Percentiles rank a stretch among this genome's conserved stretches.
Evolutionary conservation across 2,797 vertebrate species (phyloP).

Genomic region (Poeciliopsis presidionis): DNA sequence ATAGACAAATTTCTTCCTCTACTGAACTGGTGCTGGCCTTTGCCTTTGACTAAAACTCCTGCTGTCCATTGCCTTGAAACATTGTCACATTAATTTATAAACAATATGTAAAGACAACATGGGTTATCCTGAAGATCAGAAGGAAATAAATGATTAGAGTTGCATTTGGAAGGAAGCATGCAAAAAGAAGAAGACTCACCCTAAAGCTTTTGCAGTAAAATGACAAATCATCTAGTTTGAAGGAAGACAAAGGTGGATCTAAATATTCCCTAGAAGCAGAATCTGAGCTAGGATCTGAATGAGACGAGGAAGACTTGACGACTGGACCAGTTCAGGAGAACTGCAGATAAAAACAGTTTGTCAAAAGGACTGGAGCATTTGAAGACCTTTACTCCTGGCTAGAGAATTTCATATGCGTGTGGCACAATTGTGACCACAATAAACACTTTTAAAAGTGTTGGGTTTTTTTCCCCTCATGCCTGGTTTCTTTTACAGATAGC

Average conservation of each 20-base stretch:
- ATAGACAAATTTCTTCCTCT: background rate
- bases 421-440: background rate
- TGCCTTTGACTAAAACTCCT: background rate
- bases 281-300: background rate
- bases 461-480: background rate
- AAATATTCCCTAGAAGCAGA: background rate
- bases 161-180: background rate
- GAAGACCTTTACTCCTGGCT: background rate
- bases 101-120: background rate
- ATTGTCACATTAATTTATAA: background rate
- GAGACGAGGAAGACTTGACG: background rate
- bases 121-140: background rate
- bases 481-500: background rate
- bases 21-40: background rate
- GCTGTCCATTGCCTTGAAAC: background rate
- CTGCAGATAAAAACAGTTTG: background rate
- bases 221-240: background rate
- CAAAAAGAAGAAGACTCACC: background rate
- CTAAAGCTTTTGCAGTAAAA: background rate
- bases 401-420: background rate
- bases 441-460: background rate
- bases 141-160: background rate
- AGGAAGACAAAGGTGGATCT: background rate
- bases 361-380: background rate
- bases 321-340: background rate